These are phyloP conservation scores for Alexandromys fortis DNA, from an alignment of 2,113 vertebrate species.

Conservation along the genomic window DNA sequence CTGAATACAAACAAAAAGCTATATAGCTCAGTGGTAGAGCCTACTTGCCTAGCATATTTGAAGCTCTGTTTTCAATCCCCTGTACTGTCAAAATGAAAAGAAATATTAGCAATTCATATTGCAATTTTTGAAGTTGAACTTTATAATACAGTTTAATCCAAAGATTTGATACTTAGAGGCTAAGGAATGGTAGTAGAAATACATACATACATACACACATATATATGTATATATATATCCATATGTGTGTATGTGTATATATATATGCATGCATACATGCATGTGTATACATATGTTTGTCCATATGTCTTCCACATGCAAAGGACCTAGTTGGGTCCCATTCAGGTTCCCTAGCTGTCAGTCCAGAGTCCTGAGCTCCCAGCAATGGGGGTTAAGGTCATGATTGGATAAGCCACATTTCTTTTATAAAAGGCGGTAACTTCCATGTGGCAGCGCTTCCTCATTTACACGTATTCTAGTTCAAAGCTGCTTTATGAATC, in stretches of 20 bases:
- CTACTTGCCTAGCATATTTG: not conserved
- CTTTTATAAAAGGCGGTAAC: conserved; percentile 10
- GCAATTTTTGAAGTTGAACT: not conserved
- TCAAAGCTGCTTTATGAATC: not conserved
- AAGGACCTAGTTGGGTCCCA: too few species aligned
- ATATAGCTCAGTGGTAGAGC: not conserved
- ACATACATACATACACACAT: not conserved
- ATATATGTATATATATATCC: not conserved
- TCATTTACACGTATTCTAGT: not conserved
- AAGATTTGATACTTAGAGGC: not conserved
- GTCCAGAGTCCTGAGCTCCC: too few species aligned
- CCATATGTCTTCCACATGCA: too few species aligned
- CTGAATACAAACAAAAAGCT: not conserved
- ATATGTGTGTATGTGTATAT: too few species aligned
- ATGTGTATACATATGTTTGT: too few species aligned
- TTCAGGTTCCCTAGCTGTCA: too few species aligned
- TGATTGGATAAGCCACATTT: too few species aligned
- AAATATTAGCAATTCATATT: not conserved
- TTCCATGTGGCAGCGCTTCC: not conserved
- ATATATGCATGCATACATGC: too few species aligned
- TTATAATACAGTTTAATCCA: not conserved
- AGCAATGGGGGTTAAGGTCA: too few species aligned
- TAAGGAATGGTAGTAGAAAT: not conserved
- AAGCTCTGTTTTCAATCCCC: not conserved
- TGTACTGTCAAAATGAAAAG: not conserved